Base-by-base conservation (phyloP, 2,888 invertebrate species). In the Tuberolachnus salignus region DNA sequence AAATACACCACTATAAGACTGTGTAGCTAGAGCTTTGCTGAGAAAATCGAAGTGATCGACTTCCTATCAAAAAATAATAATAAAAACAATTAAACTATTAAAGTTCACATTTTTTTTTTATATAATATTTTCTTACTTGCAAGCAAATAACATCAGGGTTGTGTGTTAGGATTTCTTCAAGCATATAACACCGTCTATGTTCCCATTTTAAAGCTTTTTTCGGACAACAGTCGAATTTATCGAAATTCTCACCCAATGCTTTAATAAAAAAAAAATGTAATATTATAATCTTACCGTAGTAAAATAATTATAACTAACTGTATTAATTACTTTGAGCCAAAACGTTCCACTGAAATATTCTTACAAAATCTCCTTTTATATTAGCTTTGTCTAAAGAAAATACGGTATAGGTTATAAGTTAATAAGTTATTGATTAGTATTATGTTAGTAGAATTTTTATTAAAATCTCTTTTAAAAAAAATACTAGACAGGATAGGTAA, bases 31-130 rank as follows among this genome's bases (percentile, higher is more conserved):
- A 57, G 89, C 87, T 80, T 88, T 88, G 83, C 89, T 87, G 63
- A 93, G 85, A 83, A 91, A 92, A 82, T 90, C 89, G 84, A 89
- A 93, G 84, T 91, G 91, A 84, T 93, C 93, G 10, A 92, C 92
- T 87, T 92, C 92, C 90, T 91, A 84, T 10, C 84, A 83, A 80
- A 46, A 23, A 61, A 19, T n/a, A 14, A 69, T 66, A 14, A 51
- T 34, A n/a, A n/a, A 49, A 46, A 26, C 59, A n/a, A 51, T 63
- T 78, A 6, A 19, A 14, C 21, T n/a, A 55, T 21, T 10, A 34
- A 34, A 26, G 14, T 19, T 59, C 10, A 42, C 14, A 13, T 4
- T 75, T 34, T 34, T 55, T 57, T n/a, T 53, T 51, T 69, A 82
- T 80, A n/a, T n/a, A n/a, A n/a, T n/a, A n/a, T n/a, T n/a, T n/a